phyloP scores from a whole-genome alignment of 2,888 invertebrate species.

The Epinotia nisella region DNA sequence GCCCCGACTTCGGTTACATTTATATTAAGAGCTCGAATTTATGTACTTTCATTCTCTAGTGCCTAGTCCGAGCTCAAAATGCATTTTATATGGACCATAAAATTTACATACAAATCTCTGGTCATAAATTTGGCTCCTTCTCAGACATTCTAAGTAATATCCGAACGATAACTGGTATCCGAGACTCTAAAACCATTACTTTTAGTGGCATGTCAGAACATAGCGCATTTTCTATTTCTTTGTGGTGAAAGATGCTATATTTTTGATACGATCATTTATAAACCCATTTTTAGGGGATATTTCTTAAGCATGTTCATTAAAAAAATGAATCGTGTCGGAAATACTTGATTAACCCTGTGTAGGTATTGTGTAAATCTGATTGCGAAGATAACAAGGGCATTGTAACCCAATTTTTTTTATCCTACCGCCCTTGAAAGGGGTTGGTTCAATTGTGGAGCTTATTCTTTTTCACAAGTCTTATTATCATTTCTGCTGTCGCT shows the following conservation, averaged over 20 bases:
- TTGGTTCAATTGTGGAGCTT: neutral
- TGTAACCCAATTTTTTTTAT: neutral
- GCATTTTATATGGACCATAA: neutral
- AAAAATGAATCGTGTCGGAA: neutral
- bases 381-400: neutral
- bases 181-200: neutral
- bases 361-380: neutral
- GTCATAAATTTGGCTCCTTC: neutral
- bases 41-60: too few species aligned
- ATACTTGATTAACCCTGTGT: neutral
- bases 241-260: neutral
- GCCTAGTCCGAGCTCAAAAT: neutral
- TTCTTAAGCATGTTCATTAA: neutral
- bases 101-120: neutral
- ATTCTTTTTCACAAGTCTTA: neutral
- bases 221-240: too few species aligned
- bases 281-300: neutral
- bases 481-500: neutral
- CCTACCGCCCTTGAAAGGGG: neutral
- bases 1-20: too few species aligned
- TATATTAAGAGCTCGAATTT: too few species aligned
- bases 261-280: neutral
- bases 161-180: too few species aligned
- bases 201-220: too few species aligned
- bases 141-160: neutral